A percentile compares a stretch with the other conserved stretches of the same genome.
Evolutionary conservation across 2,888 invertebrate genomes (phyloP).

Genomic region (Meliscaeva auricollis): DNA sequence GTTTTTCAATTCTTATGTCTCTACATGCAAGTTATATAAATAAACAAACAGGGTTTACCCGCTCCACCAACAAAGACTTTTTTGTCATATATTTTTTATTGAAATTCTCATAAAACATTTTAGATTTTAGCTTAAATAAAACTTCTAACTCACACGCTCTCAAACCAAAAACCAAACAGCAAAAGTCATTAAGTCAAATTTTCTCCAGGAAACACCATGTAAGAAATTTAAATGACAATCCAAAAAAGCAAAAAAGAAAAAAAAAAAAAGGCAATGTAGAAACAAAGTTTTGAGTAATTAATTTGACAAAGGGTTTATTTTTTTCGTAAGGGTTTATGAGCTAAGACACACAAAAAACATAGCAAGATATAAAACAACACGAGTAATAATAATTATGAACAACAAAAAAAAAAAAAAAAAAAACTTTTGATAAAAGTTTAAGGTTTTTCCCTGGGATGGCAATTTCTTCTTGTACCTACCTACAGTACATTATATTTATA

Average conservation of each 20-base stretch:
- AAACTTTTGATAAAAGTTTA: constrained; percentile 57
- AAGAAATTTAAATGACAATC: constrained; percentile 68
- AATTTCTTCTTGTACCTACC: not conserved
- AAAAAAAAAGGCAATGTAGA: constrained; percentile 34
- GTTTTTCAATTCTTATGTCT: too few species aligned
- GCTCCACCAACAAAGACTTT: too few species aligned
- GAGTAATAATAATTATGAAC: constrained; percentile 66
- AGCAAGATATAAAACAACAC: not conserved
- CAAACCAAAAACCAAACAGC: not conserved
- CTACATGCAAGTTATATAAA: too few species aligned
- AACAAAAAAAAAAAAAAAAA: constrained; percentile 6
- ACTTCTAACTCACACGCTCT: not conserved
- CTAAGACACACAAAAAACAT: constrained; percentile 30
- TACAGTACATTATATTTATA: constrained; percentile 6
- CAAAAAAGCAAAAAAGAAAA: constrained; percentile 23
- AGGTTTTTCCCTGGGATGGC: constrained; percentile 23
- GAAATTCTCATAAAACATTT: not conserved
- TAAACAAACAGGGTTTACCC: too few species aligned
- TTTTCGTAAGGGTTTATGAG: constrained; percentile 6
- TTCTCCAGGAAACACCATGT: constrained; percentile 41
- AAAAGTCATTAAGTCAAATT: constrained; percentile 52
- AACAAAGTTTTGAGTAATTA: constrained; percentile 73
- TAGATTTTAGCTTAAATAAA: not conserved
- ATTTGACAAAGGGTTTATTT: constrained; percentile 60
- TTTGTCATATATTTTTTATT: too few species aligned